Evolutionary conservation across 92 coral and sea anemone genomes (phyloP), one percentile per base, ranked within the genome.

Genomic region (Palythoa grandis): DNA sequence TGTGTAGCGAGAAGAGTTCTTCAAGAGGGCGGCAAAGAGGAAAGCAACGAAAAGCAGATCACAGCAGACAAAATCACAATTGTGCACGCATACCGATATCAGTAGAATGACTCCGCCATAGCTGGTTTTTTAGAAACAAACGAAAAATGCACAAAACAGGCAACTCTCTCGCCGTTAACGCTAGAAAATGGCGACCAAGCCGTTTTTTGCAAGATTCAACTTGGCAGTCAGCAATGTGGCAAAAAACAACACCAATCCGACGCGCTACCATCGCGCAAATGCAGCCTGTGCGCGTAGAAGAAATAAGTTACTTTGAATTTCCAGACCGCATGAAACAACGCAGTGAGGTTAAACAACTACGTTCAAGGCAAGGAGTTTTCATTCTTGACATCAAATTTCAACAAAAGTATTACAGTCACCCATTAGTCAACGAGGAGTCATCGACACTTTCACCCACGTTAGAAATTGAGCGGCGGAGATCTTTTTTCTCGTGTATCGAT

Each of bases 231-330:
- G 40, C 17, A 19, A 48, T 25, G 19, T n/a, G 29, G 78, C 78
- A 47, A 43, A 74, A 22, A 74, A 14, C 54, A 43, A 50, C 37
- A 5, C 78, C 78, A 20, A 47, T 43, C 2, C 78, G 78, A 74
- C 78, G 78, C 12, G 78, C 29, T 11, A 74, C 78, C 5, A 47
- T 74, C 11, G 78, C 57, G 35, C 54, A 74, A 74, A 74, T 74
- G 78, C 78, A 74, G 58, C 78, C 54, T 39, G 57, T n/a, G 4
- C 57, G 54, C n/a, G 16, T 74, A 0, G 56, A 43, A 19, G 57
- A n/a, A 74, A 14, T 8, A 14, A 1, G 16, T 7, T 43, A 5
- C 57, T 7, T 48, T n/a, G 57, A 74, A 14, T 47, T 43, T 74
- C 78, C 52, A 12, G 57, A 48, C n/a, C n/a, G n/a, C 10, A n/a